Conservation (phyloP, 2,888 invertebrate genomes). For the Notodonta dromedarius region DNA sequence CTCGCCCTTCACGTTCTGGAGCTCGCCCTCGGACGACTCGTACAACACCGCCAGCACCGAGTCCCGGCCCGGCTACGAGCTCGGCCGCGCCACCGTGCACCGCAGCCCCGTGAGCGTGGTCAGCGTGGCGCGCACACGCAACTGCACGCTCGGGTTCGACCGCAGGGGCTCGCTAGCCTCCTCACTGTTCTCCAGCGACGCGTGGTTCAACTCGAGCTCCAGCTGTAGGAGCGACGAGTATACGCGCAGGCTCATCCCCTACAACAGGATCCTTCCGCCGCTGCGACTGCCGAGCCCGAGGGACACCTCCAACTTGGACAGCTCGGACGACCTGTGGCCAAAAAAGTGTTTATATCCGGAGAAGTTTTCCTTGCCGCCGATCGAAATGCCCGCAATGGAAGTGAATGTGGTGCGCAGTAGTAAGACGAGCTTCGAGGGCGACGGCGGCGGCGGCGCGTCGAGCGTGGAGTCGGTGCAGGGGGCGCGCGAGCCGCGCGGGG, state of each 20-base stretch:
- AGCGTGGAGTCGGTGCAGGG: constrained; percentile 25
- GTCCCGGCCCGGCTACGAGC: constrained; percentile 40
- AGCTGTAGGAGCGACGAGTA: constrained; percentile 45
- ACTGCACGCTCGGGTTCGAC: constrained; percentile 43
- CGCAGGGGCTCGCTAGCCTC: constrained; percentile 56
- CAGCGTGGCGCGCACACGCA: constrained; percentile 37
- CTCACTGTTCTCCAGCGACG: constrained; percentile 59
- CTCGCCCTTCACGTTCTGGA: constrained; percentile 52
- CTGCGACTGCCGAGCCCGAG: constrained; percentile 59
- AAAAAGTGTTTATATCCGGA: constrained; percentile 50
- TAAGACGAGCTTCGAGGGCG: constrained; percentile 22
- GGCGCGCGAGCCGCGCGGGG: constrained; percentile 14
- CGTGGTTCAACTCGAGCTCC: constrained; percentile 60
- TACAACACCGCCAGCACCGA: constrained; percentile 38
- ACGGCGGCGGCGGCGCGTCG: constrained; percentile 20
- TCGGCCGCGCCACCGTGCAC: constrained; percentile 52
- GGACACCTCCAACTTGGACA: constrained; percentile 41
- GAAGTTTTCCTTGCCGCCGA: constrained; percentile 56
- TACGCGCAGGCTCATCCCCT: constrained; percentile 53
- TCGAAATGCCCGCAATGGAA: constrained; percentile 43
- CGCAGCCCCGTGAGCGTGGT: constrained; percentile 46
- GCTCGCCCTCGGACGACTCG: constrained; percentile 44
- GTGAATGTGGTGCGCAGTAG: constrained; percentile 30
- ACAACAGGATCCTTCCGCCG: constrained; percentile 64
- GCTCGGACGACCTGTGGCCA: constrained; percentile 61